Base-by-base conservation (phyloP, 2,888 invertebrate species). In the Thereva nobilitata region DNA sequence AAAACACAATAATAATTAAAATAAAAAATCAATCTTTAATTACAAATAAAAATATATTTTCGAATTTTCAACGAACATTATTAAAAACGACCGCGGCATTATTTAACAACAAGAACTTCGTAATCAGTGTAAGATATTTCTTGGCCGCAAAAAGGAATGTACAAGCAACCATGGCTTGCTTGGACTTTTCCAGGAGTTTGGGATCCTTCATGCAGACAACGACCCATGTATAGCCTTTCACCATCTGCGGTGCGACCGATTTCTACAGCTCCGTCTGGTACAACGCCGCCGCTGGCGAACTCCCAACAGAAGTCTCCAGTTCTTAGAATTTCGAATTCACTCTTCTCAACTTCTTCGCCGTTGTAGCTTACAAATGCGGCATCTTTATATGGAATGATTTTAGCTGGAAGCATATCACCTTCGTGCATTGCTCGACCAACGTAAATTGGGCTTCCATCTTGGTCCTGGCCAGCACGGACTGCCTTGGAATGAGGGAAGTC, bases 131-230 rank as follows among this genome's bases (percentile, higher is more conserved):
- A 70, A 45, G 79, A 73, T 3, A 82, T 67, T 74, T 84, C 84
- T 50, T 77, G 74, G 3, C 82, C 81, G 41, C 77, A 79, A 68
- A 75, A 84, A 3, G 83, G 83, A 61, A 83, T 80, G 70, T 84
- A 84, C 9, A 83, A 72, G 65, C 79, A 80, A 12, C 82, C 79
- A 66, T 84, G 83, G 6, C 82, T 82, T 1, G 82, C 82, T 69
- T 84, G 84, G 12, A 89, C 87, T 84, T 90, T 90, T 76, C 90
- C 90, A 68, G 89, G 83, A 8, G 88, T 88, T 68, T 87, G 83
- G 73, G 87, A 85, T 8, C 89, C 89, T 71, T 87, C 85, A 71
- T 87, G 86, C 42, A 84, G 83, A 63, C 87, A 87, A 69, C 90
- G 85, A 6, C 89, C 90, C 70, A 85, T 84, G 82, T 86, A 90